These are phyloP conservation scores for Schizaphis graminum DNA, from an alignment of 2,888 invertebrate species.

Conservation along the genomic window DNA sequence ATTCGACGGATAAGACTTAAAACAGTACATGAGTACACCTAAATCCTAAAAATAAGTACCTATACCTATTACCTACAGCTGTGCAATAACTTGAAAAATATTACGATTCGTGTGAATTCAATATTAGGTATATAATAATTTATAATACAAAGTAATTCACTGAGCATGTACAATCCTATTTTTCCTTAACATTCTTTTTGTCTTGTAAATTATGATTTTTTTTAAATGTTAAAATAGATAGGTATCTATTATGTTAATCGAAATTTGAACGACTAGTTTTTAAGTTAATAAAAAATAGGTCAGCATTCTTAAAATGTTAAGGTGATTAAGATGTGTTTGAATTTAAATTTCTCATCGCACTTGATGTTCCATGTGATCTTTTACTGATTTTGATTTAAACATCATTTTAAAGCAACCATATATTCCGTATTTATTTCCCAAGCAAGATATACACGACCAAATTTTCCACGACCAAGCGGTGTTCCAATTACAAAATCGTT, in stretches of 20 bases:
- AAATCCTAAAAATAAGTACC: no score
- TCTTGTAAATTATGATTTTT: no score
- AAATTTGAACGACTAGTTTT: no score
- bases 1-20: no score
- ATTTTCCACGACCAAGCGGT: no score
- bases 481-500: slow-evolving; percentile 88
- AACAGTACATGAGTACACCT: no score
- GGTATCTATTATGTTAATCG: no score
- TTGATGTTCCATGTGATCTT: slow-evolving; percentile 81
- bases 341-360: slow-evolving; percentile 93
- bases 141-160: not conserved
- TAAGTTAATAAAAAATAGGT: slow-evolving; percentile 80
- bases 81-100: not conserved
- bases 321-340: slow-evolving; percentile 87
- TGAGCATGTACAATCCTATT: not conserved
- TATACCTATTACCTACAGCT: not conserved
- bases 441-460: slow-evolving; percentile 92
- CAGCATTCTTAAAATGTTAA: slow-evolving; percentile 85
- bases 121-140: not conserved
- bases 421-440: slow-evolving; percentile 85
- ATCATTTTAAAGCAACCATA: slow-evolving; percentile 80
- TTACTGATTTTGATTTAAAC: slow-evolving; percentile 85
- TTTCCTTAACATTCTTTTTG: not conserved
- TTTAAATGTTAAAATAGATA: no score
- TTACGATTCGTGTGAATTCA: not conserved